Base-by-base conservation (phyloP, 2,113 vertebrate genomes). In the Caloenas nicobarica region DNA sequence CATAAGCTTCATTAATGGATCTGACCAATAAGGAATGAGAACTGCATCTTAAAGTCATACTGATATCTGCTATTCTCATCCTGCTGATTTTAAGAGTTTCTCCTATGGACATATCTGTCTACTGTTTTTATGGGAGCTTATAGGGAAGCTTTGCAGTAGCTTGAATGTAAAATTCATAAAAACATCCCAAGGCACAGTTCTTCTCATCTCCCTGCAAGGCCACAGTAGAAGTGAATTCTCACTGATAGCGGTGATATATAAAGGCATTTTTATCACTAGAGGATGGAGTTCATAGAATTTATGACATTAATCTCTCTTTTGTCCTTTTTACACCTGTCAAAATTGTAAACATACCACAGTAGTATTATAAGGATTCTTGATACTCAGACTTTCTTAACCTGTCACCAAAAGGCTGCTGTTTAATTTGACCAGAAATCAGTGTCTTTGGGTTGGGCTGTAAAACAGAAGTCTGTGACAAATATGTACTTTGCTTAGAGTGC, bases 111-210 rank as follows among this genome's bases (percentile, higher is more conserved):
- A 15, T 65, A 36, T 16, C 34, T 88, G 19, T 81, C 65, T 85
- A 5, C 38, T 71, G 48, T 10, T 56, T n/a, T 69, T 64, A 11
- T 6, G 11, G 53, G 66, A 87, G 40, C 74, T 82, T 60, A 29
- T 16, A 53, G 50, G 82, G 34, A 76, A 68, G 44, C 48, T 89
- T 93, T 91, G 38, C 61, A 85, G 61, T 71, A 51, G 36, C 34
- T 60, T 42, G 73, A 87, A 85, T 68, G 9, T 91, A 81, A 87
- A 86, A 88, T 93, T 76, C 34, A 69, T 80, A 25, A 88, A 93
- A 89, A 81, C 33, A 81, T 77, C 58, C 88, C 0, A 8, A 82
- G 71, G 90, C 71, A 76, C 18, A 50, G 6, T 84, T 91, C 64
- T 94, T 84, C 48, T 74, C 53, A 54, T 85, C 40, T 72, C 14